Evolutionary conservation across 2,888 invertebrate species (phyloP).

Genomic region (Agapostemon virescens): DNA sequence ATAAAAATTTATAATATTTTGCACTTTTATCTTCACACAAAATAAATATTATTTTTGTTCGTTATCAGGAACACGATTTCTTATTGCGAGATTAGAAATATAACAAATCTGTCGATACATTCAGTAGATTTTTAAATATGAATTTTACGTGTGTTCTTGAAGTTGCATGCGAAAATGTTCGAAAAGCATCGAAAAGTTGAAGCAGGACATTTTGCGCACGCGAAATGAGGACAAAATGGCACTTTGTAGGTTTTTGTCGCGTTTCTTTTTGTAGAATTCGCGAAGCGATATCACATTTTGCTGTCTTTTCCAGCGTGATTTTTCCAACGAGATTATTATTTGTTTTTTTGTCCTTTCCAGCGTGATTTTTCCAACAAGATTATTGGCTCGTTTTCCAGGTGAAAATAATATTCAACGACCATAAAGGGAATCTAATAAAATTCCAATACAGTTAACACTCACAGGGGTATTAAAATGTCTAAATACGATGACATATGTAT

Average conservation of each 20-base stretch:
- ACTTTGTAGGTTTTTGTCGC: not conserved
- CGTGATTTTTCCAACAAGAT: not conserved
- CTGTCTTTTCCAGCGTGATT: not conserved
- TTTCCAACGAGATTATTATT: not conserved
- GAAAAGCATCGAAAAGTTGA: not conserved
- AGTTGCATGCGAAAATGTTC: no score
- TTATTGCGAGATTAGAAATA: no score
- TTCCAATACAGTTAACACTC: not conserved
- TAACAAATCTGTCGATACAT: no score
- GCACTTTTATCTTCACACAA: no score
- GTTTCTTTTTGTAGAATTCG: not conserved
- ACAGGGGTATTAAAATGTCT: constrained; percentile 14
- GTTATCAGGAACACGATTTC: no score
- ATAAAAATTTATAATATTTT: no score
- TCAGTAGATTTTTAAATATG: no score
- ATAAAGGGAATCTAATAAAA: not conserved
- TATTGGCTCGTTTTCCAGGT: no score
- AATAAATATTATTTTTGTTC: no score
- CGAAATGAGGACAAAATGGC: not conserved
- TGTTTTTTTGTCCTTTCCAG: no score
- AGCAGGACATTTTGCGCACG: not conserved
- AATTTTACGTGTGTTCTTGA: no score
- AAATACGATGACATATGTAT: not conserved
- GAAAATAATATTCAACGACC: no score
- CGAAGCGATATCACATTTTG: not conserved